Evolutionary conservation across 2,888 invertebrate species (phyloP).

Genomic region (Malacosoma neustria): DNA sequence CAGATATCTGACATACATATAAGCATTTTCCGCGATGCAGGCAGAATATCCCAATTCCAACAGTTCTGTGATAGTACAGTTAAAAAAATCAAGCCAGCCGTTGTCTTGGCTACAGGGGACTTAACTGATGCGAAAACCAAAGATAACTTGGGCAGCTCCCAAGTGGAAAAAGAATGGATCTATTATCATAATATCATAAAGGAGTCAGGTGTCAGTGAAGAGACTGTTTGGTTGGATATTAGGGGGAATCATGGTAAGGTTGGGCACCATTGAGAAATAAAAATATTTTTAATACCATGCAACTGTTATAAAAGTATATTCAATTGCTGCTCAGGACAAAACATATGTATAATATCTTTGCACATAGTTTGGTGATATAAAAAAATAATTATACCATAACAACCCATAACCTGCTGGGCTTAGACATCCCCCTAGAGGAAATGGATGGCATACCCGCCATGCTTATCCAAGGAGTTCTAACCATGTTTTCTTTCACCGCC

Average conservation of each 20-base stretch:
- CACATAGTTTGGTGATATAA: too few species aligned
- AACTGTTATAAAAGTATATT: too few species aligned
- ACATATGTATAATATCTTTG: too few species aligned
- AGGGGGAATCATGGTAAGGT: slow-evolving; percentile 91
- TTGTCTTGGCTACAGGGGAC: slow-evolving; percentile 91
- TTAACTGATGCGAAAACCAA: slow-evolving; percentile 90
- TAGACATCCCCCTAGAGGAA: too few species aligned
- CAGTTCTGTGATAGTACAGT: slow-evolving; percentile 87
- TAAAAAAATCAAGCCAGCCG: slow-evolving; percentile 80
- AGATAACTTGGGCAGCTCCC: slow-evolving; percentile 86
- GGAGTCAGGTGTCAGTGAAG: slow-evolving; percentile 78
- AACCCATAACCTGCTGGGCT: too few species aligned
- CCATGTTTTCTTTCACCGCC: too few species aligned
- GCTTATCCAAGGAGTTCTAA: too few species aligned
- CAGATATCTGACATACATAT: slow-evolving; percentile 94
- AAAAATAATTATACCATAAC: too few species aligned
- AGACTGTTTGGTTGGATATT: slow-evolving; percentile 90
- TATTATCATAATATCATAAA: slow-evolving; percentile 82
- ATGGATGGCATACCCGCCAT: too few species aligned
- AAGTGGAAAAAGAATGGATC: slow-evolving; percentile 88
- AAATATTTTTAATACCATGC: too few species aligned
- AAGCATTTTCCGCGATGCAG: slow-evolving; percentile 86
- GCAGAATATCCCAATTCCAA: slow-evolving; percentile 83
- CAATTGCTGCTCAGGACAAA: too few species aligned
- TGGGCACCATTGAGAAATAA: too few species aligned